phyloP scores from a whole-genome alignment of 2,113 vertebrate species.

The Falco punctatus region DNA sequence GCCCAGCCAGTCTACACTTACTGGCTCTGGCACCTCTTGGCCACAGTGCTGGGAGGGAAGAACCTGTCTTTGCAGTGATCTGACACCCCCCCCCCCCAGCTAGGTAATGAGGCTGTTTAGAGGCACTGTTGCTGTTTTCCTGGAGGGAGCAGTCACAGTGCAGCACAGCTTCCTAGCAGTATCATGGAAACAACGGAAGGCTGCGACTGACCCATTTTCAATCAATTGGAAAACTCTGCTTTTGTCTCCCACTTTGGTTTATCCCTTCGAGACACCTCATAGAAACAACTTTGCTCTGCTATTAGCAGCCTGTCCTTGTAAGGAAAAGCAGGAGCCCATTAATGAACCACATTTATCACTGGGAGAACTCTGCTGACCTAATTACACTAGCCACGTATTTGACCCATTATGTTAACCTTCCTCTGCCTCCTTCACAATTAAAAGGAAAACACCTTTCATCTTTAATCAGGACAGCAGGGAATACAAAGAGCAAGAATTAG shows the following conservation, averaged over 20 bases:
- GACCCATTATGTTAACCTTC: neutral
- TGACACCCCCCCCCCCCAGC: too few relatives aligned
- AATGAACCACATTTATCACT: slow-evolving; percentile 16
- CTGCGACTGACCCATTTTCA: slow-evolving; percentile 36
- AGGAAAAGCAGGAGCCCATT: neutral
- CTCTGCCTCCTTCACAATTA: neutral
- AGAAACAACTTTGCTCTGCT: slow-evolving; percentile 35
- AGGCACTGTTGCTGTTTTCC: neutral
- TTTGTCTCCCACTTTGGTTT: slow-evolving; percentile 49
- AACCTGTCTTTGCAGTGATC: neutral
- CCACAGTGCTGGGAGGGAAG: neutral
- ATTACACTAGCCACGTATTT: neutral
- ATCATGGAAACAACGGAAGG: neutral
- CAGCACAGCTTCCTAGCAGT: neutral
- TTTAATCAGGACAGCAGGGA: neutral
- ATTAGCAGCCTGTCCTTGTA: slow-evolving; percentile 2
- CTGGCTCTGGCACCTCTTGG: neutral
- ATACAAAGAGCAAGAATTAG: neutral
- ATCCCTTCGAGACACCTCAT: neutral
- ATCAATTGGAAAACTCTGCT: neutral
- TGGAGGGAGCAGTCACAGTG: neutral
- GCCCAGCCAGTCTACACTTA: neutral
- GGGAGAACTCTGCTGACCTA: slow-evolving; percentile 3
- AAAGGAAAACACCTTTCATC: slow-evolving; percentile 6
- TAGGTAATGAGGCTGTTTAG: neutral